These are phyloP conservation scores for Xylota sylvarum DNA, from an alignment of 2,888 invertebrate genomes.

Conservation along the genomic window DNA sequence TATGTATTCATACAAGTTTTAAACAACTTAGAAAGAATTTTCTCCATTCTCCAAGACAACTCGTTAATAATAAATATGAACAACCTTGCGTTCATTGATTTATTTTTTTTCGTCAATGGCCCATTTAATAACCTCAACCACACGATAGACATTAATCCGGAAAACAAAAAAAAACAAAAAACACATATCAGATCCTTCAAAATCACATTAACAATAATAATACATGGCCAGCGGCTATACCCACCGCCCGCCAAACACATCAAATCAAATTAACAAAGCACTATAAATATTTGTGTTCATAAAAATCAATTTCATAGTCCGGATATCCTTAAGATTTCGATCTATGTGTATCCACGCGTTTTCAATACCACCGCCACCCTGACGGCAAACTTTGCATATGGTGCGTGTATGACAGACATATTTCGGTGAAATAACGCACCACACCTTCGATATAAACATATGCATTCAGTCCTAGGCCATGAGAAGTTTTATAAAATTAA, in stretches of 20 bases:
- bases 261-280: constrained; percentile 53
- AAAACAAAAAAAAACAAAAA: neutral
- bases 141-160: neutral
- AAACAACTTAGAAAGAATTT: too few species aligned
- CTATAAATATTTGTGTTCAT: constrained; percentile 51
- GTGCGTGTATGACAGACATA: constrained; percentile 61
- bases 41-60: neutral
- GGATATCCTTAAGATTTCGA: constrained; percentile 50
- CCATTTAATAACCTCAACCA: neutral
- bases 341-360: constrained; percentile 37
- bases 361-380: constrained; percentile 24
- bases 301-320: constrained; percentile 63
- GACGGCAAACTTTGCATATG: constrained; percentile 29
- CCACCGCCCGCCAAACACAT: constrained; percentile 36
- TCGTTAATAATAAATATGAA: neutral
- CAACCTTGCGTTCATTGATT: neutral
- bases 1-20: too few species aligned
- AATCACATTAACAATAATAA: constrained; percentile 7
- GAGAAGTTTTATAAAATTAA: constrained; percentile 59
- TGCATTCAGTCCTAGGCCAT: constrained; percentile 33
- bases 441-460: constrained; percentile 60
- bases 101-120: neutral
- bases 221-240: neutral
- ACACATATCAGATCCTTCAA: neutral
- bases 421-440: constrained; percentile 53